Conservation (phyloP, 1,140 invertebrate species). For the Portunus trituberculatus region DNA sequence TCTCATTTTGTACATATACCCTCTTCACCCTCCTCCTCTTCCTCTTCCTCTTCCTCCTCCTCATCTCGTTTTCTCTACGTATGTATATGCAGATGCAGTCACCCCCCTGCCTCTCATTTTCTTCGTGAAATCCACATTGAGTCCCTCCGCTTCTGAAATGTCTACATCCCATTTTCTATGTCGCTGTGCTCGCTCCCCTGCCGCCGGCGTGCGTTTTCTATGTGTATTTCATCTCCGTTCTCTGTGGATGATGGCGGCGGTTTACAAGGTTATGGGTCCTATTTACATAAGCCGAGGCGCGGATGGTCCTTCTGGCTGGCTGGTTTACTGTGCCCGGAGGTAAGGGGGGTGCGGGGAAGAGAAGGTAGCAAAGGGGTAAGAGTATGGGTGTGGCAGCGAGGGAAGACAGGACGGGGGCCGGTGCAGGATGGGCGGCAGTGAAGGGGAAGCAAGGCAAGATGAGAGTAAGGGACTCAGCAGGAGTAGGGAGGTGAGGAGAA, state of each 20-base stretch:
- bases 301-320: too few relatives aligned
- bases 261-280: not conserved
- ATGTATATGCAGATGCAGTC: not conserved
- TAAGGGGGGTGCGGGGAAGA: not conserved
- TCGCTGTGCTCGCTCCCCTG: not conserved
- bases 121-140: not conserved
- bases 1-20: not conserved
- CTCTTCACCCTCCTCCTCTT: not conserved
- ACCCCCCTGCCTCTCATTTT: not conserved
- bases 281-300: not conserved
- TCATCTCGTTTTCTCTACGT: not conserved
- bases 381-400: not conserved
- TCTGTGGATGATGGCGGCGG: not conserved
- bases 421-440: not conserved
- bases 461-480: not conserved
- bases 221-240: not conserved
- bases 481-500: not conserved
- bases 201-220: not conserved
- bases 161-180: constrained; percentile 1
- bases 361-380: too few relatives aligned
- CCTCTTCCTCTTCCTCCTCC: not conserved
- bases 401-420: not conserved
- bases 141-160: not conserved
- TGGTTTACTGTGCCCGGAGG: too few relatives aligned
- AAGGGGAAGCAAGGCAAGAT: not conserved